A percentile compares a stretch with the other conserved stretches of the same genome.
Conservation (phyloP, 2,113 vertebrate genomes). For the Eolophus roseicapilla region DNA sequence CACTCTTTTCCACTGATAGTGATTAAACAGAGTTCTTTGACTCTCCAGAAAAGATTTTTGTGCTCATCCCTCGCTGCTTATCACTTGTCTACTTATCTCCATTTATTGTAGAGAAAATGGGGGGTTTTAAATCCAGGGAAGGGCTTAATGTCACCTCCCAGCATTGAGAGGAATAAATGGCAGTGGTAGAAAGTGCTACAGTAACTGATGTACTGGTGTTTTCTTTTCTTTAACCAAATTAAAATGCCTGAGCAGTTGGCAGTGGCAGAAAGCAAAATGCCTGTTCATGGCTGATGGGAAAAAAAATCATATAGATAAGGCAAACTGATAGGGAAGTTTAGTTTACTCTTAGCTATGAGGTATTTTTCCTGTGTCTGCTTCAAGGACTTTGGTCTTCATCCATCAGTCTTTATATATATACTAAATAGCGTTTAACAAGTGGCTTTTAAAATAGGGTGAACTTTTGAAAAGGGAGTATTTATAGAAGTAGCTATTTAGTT, state of each 20-base stretch:
- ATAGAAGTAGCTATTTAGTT: conserved; percentile 69
- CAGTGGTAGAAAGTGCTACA: not conserved
- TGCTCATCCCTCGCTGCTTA: not conserved
- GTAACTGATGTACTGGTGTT: not conserved
- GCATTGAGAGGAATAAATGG: not conserved
- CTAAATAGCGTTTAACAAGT: conserved; percentile 57
- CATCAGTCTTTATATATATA: conserved; percentile 35
- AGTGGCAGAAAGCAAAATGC: not conserved
- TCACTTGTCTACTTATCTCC: not conserved
- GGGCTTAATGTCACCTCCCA: not conserved
- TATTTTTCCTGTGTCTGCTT: conserved; percentile 14
- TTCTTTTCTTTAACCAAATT: not conserved
- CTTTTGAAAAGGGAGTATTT: conserved; percentile 51
- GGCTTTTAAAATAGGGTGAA: conserved; percentile 59
- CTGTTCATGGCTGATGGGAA: not conserved
- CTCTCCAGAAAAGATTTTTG: not conserved
- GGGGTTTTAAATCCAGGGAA: not conserved
- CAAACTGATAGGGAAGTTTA: not conserved
- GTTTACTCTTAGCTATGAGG: not conserved
- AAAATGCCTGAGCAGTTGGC: not conserved
- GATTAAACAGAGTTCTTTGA: not conserved
- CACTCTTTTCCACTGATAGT: not conserved
- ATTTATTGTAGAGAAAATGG: not conserved
- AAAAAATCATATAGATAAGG: not conserved
- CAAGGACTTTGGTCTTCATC: conserved; percentile 42